A percentile compares a stretch with the other conserved stretches of the same genome.
Conservation (phyloP, 2,888 invertebrate genomes). For the Parnassius glacialis region DNA sequence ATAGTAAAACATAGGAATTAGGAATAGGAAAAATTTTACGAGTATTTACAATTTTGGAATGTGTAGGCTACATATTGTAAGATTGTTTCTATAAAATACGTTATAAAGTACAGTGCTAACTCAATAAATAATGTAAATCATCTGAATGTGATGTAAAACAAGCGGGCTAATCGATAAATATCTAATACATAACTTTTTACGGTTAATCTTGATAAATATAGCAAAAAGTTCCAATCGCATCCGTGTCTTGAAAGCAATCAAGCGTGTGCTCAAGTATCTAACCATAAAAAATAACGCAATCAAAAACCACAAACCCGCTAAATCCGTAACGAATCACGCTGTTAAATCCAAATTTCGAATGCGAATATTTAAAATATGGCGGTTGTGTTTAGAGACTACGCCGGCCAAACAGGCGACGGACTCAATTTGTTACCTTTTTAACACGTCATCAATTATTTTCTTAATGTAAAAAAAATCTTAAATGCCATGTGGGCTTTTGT, state of each 20-base stretch:
- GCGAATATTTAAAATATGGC: conserved; percentile 60
- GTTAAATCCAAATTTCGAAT: conserved; percentile 52
- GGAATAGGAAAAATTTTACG: too few species aligned
- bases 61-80: too few species aligned
- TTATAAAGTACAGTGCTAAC: not conserved
- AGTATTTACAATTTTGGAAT: too few species aligned
- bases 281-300: conserved; percentile 24
- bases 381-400: conserved; percentile 55
- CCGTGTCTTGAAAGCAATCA: conserved; percentile 28
- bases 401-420: conserved; percentile 23
- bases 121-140: not conserved
- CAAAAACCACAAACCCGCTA: conserved; percentile 31
- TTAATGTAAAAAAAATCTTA: conserved; percentile 57
- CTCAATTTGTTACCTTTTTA: conserved; percentile 75
- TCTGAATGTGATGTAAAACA: conserved; percentile 6
- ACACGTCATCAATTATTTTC: conserved; percentile 79
- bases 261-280: conserved; percentile 26
- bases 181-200: conserved; percentile 7
- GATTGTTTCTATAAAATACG: not conserved
- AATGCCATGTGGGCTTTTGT: conserved; percentile 71
- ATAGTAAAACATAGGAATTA: too few species aligned
- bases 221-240: conserved; percentile 22
- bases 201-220: conserved; percentile 11
- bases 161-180: conserved; percentile 22
- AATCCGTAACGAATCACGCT: conserved; percentile 50